Evolutionary conservation across 2,797 vertebrate genomes (phyloP), one percentile per base, ranked within the genome.

Genomic region (Psittacula derbiana): DNA sequence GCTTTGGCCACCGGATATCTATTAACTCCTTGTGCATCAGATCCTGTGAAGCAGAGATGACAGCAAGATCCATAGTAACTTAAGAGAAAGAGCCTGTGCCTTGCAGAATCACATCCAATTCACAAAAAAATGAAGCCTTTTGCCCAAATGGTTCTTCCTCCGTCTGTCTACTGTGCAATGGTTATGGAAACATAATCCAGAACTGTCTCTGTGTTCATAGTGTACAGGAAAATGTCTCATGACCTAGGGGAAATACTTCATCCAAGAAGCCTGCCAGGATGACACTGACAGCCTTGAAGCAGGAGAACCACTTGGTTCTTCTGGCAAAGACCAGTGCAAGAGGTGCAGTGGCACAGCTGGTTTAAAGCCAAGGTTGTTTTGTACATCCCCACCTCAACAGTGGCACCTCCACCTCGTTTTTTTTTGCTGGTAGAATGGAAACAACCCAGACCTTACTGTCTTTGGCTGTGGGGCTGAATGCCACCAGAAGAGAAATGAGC

Each of bases 11-110:
- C 43, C 41, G 43, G 64, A 31, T 91, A 93, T 74, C 90, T 94
- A 71, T 89, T 95, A 95, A 87, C 65, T 88, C 80, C 36, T 93
- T 41, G 43, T 55, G 73, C 43, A 36, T 85, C 87, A 65, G 75
- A 74, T 83, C 75, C 53, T 44, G 20, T 41, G 60, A 93, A 41
- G 73, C 41, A 70, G 60, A 88, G n/a, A 52, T 36, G 58, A 91
- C 44, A 75, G 13, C 12, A 60, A 66, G 28, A 86, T 43, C 16
- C 82, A 86, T 41, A 74, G 66, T 31, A 86, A 46, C 30, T 88
- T 70, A 55, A 6, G 30, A 70, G 44, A 58, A 79, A 72, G 60
- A 40, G 24, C 30, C 33, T n/a, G 4, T 13, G 23, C 50, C 70
- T 90, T 40, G 40, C 90, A 90, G 43, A 86, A 86, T 57, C 10